Conservation (phyloP, 2,113 vertebrate species). For the Albula goreensis region DNA sequence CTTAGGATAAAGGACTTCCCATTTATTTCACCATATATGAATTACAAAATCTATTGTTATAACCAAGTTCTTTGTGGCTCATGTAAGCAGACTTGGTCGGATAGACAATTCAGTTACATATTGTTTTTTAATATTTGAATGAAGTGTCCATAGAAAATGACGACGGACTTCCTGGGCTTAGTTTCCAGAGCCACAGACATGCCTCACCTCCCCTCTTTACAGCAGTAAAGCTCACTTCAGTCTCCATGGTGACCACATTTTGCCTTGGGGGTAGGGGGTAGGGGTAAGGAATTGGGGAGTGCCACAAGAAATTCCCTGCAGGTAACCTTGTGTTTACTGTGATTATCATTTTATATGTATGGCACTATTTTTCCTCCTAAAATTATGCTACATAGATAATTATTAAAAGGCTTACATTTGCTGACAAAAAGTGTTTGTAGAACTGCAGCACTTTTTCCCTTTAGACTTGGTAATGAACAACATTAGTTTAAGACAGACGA, state of each 20-base stretch:
- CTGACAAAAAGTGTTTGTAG: not conserved
- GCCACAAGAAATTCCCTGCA: not conserved
- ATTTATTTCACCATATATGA: too few species aligned
- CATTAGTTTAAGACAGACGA: not conserved
- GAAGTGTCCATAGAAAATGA: too few species aligned
- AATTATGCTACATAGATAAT: not conserved
- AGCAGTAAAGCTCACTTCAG: not conserved
- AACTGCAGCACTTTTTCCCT: not conserved
- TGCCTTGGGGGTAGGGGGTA: not conserved
- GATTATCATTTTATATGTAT: not conserved
- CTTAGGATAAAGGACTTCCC: too few species aligned
- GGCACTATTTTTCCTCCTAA: not conserved
- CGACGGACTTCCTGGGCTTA: too few species aligned
- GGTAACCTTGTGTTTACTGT: not conserved
- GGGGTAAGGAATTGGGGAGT: not conserved
- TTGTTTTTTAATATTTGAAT: too few species aligned
- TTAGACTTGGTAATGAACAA: not conserved
- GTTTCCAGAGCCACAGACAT: too few species aligned
- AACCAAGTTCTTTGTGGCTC: too few species aligned
- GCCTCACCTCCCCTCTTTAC: too few species aligned
- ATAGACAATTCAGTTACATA: too few species aligned
- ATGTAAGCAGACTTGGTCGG: too few species aligned
- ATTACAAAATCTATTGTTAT: too few species aligned
- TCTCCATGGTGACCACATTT: slow-evolving; percentile 12
- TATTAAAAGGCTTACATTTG: not conserved